A percentile compares a stretch with the other conserved stretches of the same genome.
These are phyloP conservation scores for Steinernema hermaphroditum DNA, from an alignment of 2,888 invertebrate species.

Conservation along the genomic window DNA sequence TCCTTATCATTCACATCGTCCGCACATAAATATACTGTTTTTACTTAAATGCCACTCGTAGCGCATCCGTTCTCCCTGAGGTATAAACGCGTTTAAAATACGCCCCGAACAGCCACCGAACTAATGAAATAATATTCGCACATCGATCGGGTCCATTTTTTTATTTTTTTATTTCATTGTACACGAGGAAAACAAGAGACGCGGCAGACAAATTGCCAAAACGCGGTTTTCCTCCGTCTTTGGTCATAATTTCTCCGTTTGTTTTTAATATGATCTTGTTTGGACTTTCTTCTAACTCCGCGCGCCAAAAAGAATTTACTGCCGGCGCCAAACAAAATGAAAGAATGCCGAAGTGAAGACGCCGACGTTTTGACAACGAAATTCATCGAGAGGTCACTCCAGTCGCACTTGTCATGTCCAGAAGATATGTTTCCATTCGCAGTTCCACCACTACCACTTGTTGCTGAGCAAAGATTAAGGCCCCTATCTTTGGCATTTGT, in stretches of 20 bases:
- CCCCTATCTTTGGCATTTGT: not conserved
- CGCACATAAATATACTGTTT: not conserved
- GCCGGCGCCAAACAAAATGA: slow-evolving; percentile 3
- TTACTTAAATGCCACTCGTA: not conserved
- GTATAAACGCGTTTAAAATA: not conserved
- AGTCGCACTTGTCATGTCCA: slow-evolving; percentile 13
- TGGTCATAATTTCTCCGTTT: slow-evolving; percentile 29
- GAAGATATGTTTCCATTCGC: slow-evolving; percentile 22
- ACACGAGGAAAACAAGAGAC: slow-evolving; percentile 23
- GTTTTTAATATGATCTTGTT: slow-evolving; percentile 30
- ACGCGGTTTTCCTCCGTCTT: slow-evolving; percentile 23
- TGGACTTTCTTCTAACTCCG: not conserved
- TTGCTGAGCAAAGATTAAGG: slow-evolving; percentile 19
- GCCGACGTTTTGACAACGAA: not conserved
- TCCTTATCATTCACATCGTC: not conserved
- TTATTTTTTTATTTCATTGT: slow-evolving; percentile 23
- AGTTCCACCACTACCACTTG: not conserved
- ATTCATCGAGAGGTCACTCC: slow-evolving; percentile 25
- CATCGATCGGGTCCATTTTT: slow-evolving; percentile 11
- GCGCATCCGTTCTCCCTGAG: not conserved
- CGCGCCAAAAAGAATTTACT: slow-evolving; percentile 18
- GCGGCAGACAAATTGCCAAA: slow-evolving; percentile 20
- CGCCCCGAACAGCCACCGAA: not conserved
- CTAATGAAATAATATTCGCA: slow-evolving; percentile 14
- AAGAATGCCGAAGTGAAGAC: not conserved